Conservation (phyloP, 2,888 invertebrate genomes). For the Dermolepida albohirtum region DNA sequence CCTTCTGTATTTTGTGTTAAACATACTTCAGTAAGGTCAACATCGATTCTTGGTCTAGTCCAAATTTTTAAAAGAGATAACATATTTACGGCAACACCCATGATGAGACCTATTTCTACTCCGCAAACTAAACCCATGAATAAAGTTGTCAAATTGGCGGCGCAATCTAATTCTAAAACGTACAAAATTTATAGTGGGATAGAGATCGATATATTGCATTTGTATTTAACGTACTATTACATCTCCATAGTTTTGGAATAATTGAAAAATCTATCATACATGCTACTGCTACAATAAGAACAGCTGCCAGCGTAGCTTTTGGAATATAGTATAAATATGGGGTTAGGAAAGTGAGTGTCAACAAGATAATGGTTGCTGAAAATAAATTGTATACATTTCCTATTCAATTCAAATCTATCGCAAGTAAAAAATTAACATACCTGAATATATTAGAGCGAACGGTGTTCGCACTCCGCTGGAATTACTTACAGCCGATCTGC, state of each 20-base stretch:
- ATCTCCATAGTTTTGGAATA: slow-evolving; percentile 67
- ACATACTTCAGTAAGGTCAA: slow-evolving; percentile 18
- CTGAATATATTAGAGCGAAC: slow-evolving; percentile 82
- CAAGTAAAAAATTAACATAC: slow-evolving; percentile 59
- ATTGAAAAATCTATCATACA: slow-evolving; percentile 78
- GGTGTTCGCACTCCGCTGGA: slow-evolving; percentile 91
- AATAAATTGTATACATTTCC: slow-evolving; percentile 46
- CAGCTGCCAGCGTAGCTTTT: slow-evolving; percentile 85
- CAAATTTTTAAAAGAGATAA: slow-evolving; percentile 74
- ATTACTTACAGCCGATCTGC: slow-evolving; percentile 89
- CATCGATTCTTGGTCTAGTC: slow-evolving; percentile 71
- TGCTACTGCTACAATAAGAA: slow-evolving; percentile 89
- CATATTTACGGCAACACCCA: slow-evolving; percentile 76
- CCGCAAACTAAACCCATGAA: slow-evolving; percentile 75
- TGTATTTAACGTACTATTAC: slow-evolving; percentile 64
- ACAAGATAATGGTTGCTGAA: slow-evolving; percentile 80
- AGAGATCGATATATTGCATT: neutral
- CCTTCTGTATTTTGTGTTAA: neutral
- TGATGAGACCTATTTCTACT: slow-evolving; percentile 83
- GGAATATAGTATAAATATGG: slow-evolving; percentile 90
- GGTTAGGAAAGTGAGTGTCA: slow-evolving; percentile 87
- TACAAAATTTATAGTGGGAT: slow-evolving; percentile 34
- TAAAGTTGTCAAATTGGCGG: slow-evolving; percentile 77
- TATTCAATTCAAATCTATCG: too few relatives aligned
- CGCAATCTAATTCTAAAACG: slow-evolving; percentile 60